Percentiles rank a stretch among this genome's conserved stretches.
phyloP scores from a whole-genome alignment of 2,888 invertebrate genomes.

The Drosophila buzzatii region DNA sequence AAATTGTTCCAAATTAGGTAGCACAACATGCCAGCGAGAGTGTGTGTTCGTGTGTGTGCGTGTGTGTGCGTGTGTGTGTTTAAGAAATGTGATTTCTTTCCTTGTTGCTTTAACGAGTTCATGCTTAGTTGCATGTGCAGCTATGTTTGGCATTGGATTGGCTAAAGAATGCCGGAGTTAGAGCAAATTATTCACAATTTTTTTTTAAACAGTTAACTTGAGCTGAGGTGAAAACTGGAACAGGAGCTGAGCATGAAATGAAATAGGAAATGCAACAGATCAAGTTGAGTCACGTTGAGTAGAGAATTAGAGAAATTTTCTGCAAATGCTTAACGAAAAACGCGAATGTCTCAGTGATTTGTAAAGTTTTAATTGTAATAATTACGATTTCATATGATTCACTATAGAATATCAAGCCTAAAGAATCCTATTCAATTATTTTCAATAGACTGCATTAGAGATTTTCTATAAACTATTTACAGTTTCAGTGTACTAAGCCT shows the following conservation, averaged over 20 bases:
- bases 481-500: background rate
- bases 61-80: conserved; percentile 1
- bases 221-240: conserved; percentile 63
- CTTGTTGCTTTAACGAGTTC: conserved; percentile 66
- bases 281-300: background rate
- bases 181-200: conserved; percentile 24
- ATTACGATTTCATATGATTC: no score
- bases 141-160: conserved; percentile 36
- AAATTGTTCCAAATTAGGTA: conserved; percentile 73
- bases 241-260: conserved; percentile 31
- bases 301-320: no score
- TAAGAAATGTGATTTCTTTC: conserved; percentile 39
- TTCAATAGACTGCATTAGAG: background rate
- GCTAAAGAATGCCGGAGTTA: conserved; percentile 45
- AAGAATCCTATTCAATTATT: no score
- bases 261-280: background rate
- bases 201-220: conserved; percentile 12
- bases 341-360: no score
- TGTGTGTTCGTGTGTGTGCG: conserved; percentile 13
- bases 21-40: conserved; percentile 33
- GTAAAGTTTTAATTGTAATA: no score
- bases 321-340: no score
- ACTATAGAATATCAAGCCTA: no score
- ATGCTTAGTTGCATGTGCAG: conserved; percentile 57
- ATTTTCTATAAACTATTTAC: background rate